Conservation (phyloP, 2,113 vertebrate genomes). For the Genyomyrus donnyi region DNA sequence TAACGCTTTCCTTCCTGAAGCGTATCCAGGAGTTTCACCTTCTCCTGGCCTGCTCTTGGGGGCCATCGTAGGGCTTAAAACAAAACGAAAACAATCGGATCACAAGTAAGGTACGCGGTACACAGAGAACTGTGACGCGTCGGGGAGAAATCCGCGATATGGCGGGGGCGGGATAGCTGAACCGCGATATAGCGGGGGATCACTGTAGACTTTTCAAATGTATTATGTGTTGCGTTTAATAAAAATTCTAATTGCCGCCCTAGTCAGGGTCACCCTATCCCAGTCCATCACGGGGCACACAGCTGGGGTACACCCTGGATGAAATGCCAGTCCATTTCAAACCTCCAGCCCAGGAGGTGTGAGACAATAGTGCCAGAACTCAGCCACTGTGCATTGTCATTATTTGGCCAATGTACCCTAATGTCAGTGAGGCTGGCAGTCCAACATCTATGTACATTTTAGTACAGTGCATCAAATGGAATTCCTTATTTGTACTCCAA, state of each 20-base stretch:
- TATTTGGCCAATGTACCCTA: not conserved
- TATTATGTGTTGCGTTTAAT: not conserved
- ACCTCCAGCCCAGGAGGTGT: not conserved
- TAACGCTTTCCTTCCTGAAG: too few relatives aligned
- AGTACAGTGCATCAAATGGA: not conserved
- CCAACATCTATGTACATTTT: not conserved
- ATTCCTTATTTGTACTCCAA: not conserved
- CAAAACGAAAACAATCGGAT: too few relatives aligned
- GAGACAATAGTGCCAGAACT: not conserved
- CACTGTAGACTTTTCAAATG: not conserved
- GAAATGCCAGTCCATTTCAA: not conserved
- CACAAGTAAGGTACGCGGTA: too few relatives aligned
- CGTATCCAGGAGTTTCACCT: too few relatives aligned
- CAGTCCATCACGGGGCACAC: not conserved
- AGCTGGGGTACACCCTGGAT: too few relatives aligned
- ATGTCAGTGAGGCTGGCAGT: not conserved
- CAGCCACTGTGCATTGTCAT: not conserved
- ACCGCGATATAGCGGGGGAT: too few relatives aligned
- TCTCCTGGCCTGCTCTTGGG: too few relatives aligned
- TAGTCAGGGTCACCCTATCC: not conserved
- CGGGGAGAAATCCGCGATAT: too few relatives aligned
- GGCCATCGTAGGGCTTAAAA: too few relatives aligned
- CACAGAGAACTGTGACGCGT: too few relatives aligned
- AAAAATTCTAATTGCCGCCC: not conserved
- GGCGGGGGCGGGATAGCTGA: too few relatives aligned